phyloP scores from a whole-genome alignment of 2,797 vertebrate species.

The Bovichtus variegatus region DNA sequence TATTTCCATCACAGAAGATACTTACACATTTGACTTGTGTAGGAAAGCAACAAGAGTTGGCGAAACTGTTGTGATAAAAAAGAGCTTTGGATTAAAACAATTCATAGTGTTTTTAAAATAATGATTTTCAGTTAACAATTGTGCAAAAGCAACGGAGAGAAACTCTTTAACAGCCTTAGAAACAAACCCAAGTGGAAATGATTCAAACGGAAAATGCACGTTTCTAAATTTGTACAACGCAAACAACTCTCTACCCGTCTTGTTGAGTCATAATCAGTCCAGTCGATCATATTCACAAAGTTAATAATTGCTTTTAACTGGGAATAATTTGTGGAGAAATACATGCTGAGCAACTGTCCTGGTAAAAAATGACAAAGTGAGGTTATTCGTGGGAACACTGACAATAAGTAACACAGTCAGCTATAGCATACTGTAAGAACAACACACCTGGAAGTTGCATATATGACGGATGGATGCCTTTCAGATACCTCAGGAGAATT shows the following conservation, averaged over 20 bases:
- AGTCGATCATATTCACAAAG: background rate
- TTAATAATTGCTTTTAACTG: background rate
- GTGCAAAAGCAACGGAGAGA: background rate
- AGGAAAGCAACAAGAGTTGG: background rate
- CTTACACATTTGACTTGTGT: background rate
- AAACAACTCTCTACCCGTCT: background rate
- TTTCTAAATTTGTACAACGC: background rate
- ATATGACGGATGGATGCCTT: background rate
- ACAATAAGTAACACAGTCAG: background rate
- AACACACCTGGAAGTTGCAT: background rate
- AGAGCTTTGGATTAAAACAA: background rate
- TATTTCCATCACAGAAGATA: background rate
- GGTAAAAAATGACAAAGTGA: conserved; percentile 1
- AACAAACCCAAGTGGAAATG: background rate
- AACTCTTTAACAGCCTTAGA: background rate
- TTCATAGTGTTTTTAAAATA: background rate
- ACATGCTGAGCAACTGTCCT: background rate
- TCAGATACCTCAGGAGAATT: background rate
- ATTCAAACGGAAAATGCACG: background rate
- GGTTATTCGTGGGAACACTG: background rate
- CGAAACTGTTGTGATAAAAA: background rate
- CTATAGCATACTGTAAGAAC: background rate
- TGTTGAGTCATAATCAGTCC: background rate
- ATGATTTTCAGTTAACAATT: background rate
- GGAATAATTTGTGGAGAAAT: background rate